Evolutionary conservation across 1,140 invertebrate genomes (phyloP).

Genomic region (Drosophila bifasciata): DNA sequence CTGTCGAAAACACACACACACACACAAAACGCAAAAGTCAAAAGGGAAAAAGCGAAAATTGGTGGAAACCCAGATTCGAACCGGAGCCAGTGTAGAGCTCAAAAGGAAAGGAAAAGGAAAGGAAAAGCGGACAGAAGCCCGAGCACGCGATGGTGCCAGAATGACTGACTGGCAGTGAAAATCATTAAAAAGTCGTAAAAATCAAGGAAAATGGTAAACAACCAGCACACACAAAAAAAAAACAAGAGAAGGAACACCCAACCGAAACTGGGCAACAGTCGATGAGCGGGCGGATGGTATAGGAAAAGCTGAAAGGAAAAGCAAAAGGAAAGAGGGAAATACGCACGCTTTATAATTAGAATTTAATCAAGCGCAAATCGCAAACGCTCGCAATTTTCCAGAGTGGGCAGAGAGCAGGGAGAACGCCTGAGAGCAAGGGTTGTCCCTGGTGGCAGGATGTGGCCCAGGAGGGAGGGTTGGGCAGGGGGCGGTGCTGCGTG

Average conservation of each 20-base stretch:
- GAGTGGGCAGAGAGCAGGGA: constrained; percentile 1
- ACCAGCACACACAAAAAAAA: constrained; percentile 31
- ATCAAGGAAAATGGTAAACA: constrained; percentile 76
- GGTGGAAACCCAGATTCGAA: constrained; percentile 17
- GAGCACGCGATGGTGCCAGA: constrained; percentile 71
- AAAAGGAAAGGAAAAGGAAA: constrained; percentile 37
- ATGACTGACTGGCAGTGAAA: constrained; percentile 82
- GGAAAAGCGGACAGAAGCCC: constrained; percentile 23
- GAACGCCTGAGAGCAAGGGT: constrained; percentile 28
- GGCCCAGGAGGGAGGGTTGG: not conserved
- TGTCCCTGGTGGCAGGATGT: constrained; percentile 12
- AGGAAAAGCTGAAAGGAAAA: constrained; percentile 11
- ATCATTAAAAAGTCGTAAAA: constrained; percentile 83
- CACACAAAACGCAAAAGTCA: constrained; percentile 67
- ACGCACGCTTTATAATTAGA: constrained; percentile 82
- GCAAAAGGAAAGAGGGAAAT: constrained; percentile 18
- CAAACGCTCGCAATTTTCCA: constrained; percentile 66
- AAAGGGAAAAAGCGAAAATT: constrained; percentile 67
- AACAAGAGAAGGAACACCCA: constrained; percentile 14
- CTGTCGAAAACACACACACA: constrained; percentile 12
- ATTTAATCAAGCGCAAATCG: constrained; percentile 83
- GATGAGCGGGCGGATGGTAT: too few relatives aligned
- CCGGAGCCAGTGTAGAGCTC: not conserved
- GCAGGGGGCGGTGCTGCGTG: constrained; percentile 31
- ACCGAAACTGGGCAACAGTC: constrained; percentile 24